Evolutionary conservation across 2,888 invertebrate genomes (phyloP), one percentile per base, ranked within the genome.

Genomic region (Amblyjoppa proteus): DNA sequence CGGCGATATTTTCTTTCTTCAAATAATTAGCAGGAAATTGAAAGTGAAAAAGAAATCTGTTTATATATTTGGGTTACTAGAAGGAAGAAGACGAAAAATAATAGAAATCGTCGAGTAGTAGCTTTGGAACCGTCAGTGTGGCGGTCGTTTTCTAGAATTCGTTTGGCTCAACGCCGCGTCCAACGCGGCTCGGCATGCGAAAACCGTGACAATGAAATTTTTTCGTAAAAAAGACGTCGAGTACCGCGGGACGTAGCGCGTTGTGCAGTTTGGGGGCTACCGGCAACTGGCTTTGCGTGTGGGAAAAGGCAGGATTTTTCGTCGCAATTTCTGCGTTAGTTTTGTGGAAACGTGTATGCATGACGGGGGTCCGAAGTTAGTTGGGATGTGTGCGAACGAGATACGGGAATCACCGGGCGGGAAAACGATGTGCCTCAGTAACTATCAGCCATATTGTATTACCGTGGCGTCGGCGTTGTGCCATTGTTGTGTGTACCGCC

Each of bases 351-450:
- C 51, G 31, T 53, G 16, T 51, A 70, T 13, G n/a, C 11, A 51
- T 53, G 41, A 68, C 51, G 49, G 0, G 51, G 13, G 28, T 56
- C 81, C 68, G 58, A 77, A 78, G 83, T 83, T 45, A 51, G 31
- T 81, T 76, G 49, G 49, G 51, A 34, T 71, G 75, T 34, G 73
- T 68, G 69, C 34, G 82, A 53, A 66, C 11, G 82, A 80, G 85
- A 85, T 82, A 76, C 73, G 82, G 79, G 73, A 82, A 85, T 85
- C 79, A 82, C 82, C 82, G 82, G 82, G 82, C 82, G 82, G 79
- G 85, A 85, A 85, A 85, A 85, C 82, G 85, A 80, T 76, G 82
- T 76, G 82, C 76, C 82, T 85, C 82, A 76, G 82, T 85, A 85
- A 85, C 85, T 82, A 82, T 82, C 75, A 58, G 64, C 82, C 79